A percentile compares a stretch with the other conserved stretches of the same genome.
Conservation (phyloP, 1,140 invertebrate species). For the Apis florea region DNA sequence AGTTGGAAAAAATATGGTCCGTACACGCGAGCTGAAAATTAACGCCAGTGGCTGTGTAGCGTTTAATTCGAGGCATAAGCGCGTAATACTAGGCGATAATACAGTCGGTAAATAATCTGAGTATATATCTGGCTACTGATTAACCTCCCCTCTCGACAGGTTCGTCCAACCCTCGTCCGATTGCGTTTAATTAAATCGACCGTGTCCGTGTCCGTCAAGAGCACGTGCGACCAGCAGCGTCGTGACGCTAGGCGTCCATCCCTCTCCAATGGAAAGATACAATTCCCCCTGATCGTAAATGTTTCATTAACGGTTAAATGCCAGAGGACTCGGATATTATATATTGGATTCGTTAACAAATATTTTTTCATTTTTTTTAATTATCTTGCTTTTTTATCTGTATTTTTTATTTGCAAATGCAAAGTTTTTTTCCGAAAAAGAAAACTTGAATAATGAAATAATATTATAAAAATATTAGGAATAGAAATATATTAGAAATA, state of each 20-base stretch:
- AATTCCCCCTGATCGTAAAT: conserved; percentile 31
- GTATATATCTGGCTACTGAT: conserved; percentile 31
- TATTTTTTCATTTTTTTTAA: too few species aligned
- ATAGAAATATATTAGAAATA: too few species aligned
- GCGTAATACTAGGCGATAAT: conserved; percentile 20
- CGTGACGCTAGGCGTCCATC: conserved; percentile 23
- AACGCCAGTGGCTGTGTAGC: conserved; percentile 3
- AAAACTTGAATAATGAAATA: too few species aligned
- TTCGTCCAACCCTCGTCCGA: conserved; percentile 42
- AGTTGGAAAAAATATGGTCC: background rate
- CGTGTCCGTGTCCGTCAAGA: conserved; percentile 59
- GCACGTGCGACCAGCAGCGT: conserved; percentile 46
- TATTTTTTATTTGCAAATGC: too few species aligned
- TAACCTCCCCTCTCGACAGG: conserved; percentile 34
- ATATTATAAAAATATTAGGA: too few species aligned
- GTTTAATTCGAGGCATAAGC: conserved; percentile 39
- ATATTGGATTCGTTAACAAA: too few species aligned
- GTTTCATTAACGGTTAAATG: conserved; percentile 32
- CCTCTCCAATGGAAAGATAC: conserved; percentile 47
- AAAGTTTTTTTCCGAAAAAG: too few species aligned
- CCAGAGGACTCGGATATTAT: background rate
- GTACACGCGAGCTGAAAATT: conserved; percentile 29
- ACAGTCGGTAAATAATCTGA: conserved; percentile 30
- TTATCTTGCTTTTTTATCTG: too few species aligned
- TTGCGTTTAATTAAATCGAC: conserved; percentile 65